These are phyloP conservation scores for Pinctada fucata DNA, from an alignment of 2,888 invertebrate genomes.

Conservation along the genomic window DNA sequence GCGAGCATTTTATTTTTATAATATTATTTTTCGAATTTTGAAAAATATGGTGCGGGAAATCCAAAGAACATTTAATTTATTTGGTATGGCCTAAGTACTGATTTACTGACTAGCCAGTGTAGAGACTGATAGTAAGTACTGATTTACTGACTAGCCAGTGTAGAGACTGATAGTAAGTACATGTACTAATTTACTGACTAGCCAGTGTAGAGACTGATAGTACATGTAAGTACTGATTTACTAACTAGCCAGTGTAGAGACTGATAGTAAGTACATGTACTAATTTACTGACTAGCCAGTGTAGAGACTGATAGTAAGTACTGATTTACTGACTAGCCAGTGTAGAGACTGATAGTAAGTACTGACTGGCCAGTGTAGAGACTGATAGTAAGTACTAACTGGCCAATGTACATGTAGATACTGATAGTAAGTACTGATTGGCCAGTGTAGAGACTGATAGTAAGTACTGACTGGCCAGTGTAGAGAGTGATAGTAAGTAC, in stretches of 20 bases:
- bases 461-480: constrained; percentile 74
- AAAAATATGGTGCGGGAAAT: too few relatives aligned
- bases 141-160: constrained; percentile 72
- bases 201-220: constrained; percentile 72
- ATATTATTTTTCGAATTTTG: too few relatives aligned
- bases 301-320: too few relatives aligned
- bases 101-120: constrained; percentile 76
- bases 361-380: too few relatives aligned
- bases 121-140: constrained; percentile 57
- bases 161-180: constrained; percentile 57
- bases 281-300: too few relatives aligned
- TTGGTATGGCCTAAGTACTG: too few relatives aligned
- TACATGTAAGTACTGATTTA: constrained; percentile 43
- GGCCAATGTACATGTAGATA: constrained; percentile 64
- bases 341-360: constrained; percentile 59
- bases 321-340: constrained; percentile 76
- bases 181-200: constrained; percentile 52
- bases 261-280: background rate
- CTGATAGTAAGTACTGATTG: constrained; percentile 77
- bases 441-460: constrained; percentile 71
- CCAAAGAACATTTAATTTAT: too few relatives aligned
- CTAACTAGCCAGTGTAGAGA: constrained; percentile 21
- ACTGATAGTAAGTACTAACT: constrained; percentile 32
- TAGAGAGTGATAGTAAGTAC: constrained; percentile 57
- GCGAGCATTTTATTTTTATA: too few relatives aligned